Base-by-base conservation (phyloP, 2,888 invertebrate genomes). In the Halictus ligatus region DNA sequence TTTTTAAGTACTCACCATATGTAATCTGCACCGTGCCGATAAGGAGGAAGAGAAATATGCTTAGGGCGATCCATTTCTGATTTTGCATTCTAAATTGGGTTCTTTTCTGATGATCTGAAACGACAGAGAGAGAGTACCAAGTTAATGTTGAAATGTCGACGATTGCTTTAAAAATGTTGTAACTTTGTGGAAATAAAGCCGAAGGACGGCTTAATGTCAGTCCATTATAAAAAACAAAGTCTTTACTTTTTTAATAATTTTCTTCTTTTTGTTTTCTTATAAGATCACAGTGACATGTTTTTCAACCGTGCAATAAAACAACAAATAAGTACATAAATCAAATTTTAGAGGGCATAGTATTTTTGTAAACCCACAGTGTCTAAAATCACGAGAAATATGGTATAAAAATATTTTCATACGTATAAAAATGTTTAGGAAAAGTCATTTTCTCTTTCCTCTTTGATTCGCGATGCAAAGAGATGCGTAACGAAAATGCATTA, bases 11-110 rank as follows among this genome's bases (percentile, higher is more conserved):
- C 84, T 7, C 67, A 84, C 84, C 84, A 21, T 60, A 13, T 25
- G 18, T 35, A 35, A n/a, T 43, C 12, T 40, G 29, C 46, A 54
- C 80, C 78, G 12, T 87, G 91, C 94, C 94, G 82, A 89, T 78
- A 72, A 86, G 88, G 80, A 86, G 92, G 80, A 92, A 83, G 64
- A 93, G n/a, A 76, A 92, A 87, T 75, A 92, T 81, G 69, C 83
- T 90, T 73, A 84, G 78, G 71, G 84, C 35, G 82, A 86, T 90
- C 93, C 93, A 93, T 93, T 81, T 92, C 92, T 92, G 92, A 91
- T 92, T 92, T 93, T 89, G 92, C 94, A 95, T 94, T 88, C 92
- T 94, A 94, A 88, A 89, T 90, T 85, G 81, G 76, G 86, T 79
- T 87, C 89, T 91, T 91, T 88, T 85, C 87, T 89, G 89, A 90